A percentile compares a stretch with the other conserved stretches of the same genome.
These are phyloP conservation scores for Dendrocincla fuliginosa DNA, from an alignment of 2,797 vertebrate species.

Conservation along the genomic window DNA sequence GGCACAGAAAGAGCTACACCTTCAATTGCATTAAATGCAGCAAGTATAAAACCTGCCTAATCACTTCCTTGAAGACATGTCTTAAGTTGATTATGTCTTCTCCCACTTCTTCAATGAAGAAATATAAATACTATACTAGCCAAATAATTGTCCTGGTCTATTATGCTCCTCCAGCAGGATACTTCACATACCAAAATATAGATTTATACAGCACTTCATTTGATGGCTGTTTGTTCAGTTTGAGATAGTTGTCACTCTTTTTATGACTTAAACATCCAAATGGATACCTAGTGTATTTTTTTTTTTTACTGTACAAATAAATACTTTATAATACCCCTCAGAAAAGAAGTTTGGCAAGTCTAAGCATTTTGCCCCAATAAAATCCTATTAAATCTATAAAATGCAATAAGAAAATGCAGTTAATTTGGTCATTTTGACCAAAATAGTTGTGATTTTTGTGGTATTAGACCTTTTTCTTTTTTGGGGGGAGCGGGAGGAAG, in stretches of 20 bases:
- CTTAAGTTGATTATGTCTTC: neutral
- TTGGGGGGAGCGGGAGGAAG: neutral
- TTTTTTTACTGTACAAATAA: neutral
- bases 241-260: neutral
- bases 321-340: neutral
- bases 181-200: neutral
- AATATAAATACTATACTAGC: neutral
- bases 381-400: neutral
- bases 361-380: neutral
- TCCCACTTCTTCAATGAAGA: neutral
- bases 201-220: neutral
- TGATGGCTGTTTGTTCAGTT: neutral
- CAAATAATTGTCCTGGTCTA: neutral
- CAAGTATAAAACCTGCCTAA: neutral
- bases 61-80: neutral
- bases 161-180: neutral
- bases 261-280: neutral
- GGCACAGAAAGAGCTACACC: neutral
- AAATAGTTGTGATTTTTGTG: neutral
- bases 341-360: neutral
- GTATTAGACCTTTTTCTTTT: neutral
- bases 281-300: neutral
- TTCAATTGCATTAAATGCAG: neutral
- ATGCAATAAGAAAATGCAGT: neutral
- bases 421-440: neutral